Evolutionary conservation across 2,113 vertebrate genomes (phyloP).

Genomic region (Lampris incognitus): DNA sequence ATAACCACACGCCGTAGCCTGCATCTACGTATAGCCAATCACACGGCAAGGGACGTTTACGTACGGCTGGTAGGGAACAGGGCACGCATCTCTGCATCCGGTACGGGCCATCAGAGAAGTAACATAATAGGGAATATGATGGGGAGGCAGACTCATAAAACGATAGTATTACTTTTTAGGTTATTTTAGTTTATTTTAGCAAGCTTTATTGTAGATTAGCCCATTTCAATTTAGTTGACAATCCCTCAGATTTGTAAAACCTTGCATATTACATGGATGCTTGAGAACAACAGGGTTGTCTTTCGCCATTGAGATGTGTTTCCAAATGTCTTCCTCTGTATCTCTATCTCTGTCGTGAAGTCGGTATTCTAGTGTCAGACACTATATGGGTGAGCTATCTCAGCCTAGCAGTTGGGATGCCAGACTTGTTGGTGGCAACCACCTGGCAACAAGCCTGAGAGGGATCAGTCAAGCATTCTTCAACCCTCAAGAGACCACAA

Average conservation of each 20-base stretch:
- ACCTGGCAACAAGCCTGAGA: conserved; percentile 27
- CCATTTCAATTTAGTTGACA: too few species aligned
- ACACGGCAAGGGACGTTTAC: conserved; percentile 90
- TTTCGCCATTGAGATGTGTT: too few species aligned
- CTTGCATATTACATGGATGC: too few species aligned
- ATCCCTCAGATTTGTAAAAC: too few species aligned
- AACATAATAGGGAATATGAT: conserved; percentile 68
- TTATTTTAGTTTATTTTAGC: not conserved
- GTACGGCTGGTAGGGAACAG: conserved; percentile 90
- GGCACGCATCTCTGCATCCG: conserved; percentile 84
- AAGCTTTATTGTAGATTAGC: too few species aligned
- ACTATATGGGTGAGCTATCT: not conserved
- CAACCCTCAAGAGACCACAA: conserved; percentile 26
- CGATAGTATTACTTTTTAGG: not conserved
- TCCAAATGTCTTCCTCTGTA: too few species aligned
- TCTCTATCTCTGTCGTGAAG: too few species aligned
- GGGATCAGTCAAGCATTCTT: conserved; percentile 37
- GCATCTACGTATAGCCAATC: conserved; percentile 92
- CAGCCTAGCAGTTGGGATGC: conserved; percentile 20
- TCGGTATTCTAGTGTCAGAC: too few species aligned
- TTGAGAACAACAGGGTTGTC: too few species aligned
- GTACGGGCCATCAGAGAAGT: conserved; percentile 49
- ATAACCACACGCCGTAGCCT: conserved; percentile 91
- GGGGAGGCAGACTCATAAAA: not conserved
- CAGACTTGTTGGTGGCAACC: conserved; percentile 61